Conservation (phyloP, 2,113 vertebrate species). For the Hiodon alosoides region DNA sequence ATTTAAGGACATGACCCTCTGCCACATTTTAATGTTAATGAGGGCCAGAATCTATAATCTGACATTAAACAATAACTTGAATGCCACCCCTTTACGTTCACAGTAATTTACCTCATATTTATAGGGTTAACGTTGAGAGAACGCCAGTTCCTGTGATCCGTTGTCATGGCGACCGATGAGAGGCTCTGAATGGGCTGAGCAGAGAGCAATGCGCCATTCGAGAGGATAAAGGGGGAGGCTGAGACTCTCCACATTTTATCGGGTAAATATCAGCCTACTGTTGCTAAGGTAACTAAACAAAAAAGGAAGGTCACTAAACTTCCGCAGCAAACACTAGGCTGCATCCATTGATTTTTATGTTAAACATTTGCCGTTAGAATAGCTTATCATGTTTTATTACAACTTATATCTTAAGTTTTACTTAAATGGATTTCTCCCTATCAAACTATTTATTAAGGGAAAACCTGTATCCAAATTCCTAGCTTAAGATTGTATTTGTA, state of each 20-base stretch:
- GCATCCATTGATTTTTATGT: not conserved
- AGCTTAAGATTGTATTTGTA: too few species aligned
- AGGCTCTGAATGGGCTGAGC: slow-evolving; percentile 8
- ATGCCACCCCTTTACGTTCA: not conserved
- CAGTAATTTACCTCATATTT: not conserved
- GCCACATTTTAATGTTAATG: too few species aligned
- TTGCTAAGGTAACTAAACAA: slow-evolving; percentile 31
- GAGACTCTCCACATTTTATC: not conserved
- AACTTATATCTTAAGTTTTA: too few species aligned
- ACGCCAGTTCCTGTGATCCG: slow-evolving; percentile 8
- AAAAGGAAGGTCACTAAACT: not conserved
- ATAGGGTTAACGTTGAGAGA: slow-evolving; percentile 14
- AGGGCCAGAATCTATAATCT: too few species aligned
- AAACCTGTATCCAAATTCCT: too few species aligned
- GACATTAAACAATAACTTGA: too few species aligned
- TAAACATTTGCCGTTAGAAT: not conserved
- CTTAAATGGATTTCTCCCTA: too few species aligned
- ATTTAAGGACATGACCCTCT: too few species aligned
- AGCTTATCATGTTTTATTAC: too few species aligned
- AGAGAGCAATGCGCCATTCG: not conserved
- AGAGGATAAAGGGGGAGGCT: not conserved
- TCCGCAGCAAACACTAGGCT: not conserved
- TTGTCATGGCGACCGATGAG: slow-evolving; percentile 28
- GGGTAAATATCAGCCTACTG: slow-evolving; percentile 17
- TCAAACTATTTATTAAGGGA: too few species aligned